Percentiles rank a stretch among this genome's conserved stretches.
Evolutionary conservation across 2,888 invertebrate genomes (phyloP).

Genomic region (Tetanocera ferruginea): DNA sequence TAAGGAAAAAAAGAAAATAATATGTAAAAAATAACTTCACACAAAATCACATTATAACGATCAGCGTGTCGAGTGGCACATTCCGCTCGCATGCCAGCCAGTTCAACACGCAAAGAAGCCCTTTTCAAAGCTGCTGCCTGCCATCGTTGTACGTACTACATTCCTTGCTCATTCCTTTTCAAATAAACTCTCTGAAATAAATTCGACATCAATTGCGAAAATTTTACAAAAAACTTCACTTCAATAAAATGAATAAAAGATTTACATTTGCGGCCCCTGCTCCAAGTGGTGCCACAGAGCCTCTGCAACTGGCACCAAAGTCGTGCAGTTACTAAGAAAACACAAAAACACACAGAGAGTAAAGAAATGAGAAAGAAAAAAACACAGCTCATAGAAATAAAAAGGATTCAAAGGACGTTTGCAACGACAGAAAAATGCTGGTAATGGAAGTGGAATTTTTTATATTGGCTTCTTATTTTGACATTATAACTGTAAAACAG

Average conservation of each 20-base stretch:
- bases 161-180: neutral
- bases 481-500: conserved; percentile 43
- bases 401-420: conserved; percentile 24
- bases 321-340: neutral
- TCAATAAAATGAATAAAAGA: conserved; percentile 52
- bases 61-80: conserved; percentile 17
- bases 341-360: neutral
- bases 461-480: conserved; percentile 50
- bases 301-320: neutral
- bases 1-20: neutral
- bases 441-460: conserved; percentile 44
- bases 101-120: neutral
- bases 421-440: conserved; percentile 41
- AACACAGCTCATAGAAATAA: neutral
- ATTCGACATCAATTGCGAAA: conserved; percentile 63
- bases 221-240: conserved; percentile 39
- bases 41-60: conserved; percentile 44
- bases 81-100: conserved; percentile 12
- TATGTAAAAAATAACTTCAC: conserved; percentile 31
- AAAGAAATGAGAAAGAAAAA: neutral
- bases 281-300: neutral
- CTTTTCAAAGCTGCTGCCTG: neutral
- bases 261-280: conserved; percentile 43
- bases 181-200: conserved; percentile 52
- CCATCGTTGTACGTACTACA: neutral